phyloP scores from a whole-genome alignment of 1,140 invertebrate genomes.

The Papilio helenus region DNA sequence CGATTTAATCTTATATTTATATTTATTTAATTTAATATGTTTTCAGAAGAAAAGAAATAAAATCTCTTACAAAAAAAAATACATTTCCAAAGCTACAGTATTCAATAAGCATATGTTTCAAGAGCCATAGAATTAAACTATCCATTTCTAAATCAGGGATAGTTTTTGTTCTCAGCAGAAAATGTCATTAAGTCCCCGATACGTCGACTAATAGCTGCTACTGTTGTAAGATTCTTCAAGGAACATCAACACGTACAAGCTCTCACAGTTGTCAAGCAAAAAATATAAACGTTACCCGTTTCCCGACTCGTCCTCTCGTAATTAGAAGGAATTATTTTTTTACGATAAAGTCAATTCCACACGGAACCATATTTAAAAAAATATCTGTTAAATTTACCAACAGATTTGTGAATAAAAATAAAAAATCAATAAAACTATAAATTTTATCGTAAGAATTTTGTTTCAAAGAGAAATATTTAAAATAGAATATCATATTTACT shows the following conservation, averaged over 20 bases:
- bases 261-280: conserved; percentile 6
- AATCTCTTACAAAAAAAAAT: too few relatives aligned
- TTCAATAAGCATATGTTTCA: background rate
- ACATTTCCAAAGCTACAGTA: background rate
- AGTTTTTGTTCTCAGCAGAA: background rate
- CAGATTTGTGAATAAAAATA: background rate
- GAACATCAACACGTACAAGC: conserved; percentile 1
- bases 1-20: too few relatives aligned
- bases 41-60: background rate
- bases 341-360: background rate
- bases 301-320: background rate
- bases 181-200: conserved; percentile 11
- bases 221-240: conserved; percentile 19
- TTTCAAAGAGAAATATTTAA: background rate
- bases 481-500: background rate
- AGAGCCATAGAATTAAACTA: conserved; percentile 15
- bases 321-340: background rate
- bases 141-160: background rate
- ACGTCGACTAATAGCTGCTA: conserved; percentile 9
- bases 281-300: conserved; percentile 21
- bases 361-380: background rate
- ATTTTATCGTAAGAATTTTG: background rate
- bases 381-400: background rate
- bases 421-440: background rate
- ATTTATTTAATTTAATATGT: too few relatives aligned